Evolutionary conservation across 2,797 vertebrate genomes (phyloP).

Genomic region (Adelosebastes latens): DNA sequence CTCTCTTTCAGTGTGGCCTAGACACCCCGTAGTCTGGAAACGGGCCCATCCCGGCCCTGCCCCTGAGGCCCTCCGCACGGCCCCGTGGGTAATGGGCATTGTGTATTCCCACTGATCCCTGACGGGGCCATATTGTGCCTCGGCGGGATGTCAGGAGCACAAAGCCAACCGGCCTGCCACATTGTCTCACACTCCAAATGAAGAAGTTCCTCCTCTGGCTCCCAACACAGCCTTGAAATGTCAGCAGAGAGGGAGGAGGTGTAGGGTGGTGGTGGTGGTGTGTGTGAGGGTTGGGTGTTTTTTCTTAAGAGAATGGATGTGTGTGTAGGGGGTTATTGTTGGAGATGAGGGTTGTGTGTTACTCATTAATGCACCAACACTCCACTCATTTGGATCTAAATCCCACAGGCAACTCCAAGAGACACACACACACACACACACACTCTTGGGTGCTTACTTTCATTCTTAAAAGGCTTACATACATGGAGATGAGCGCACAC

Average conservation of each 20-base stretch:
- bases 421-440: conserved; percentile 39
- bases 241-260: conserved; percentile 66
- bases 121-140: conserved; percentile 86
- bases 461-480: conserved; percentile 27
- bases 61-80: conserved; percentile 74
- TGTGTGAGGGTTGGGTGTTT: conserved; percentile 26
- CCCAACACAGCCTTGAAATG: conserved; percentile 80
- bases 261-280: conserved; percentile 19
- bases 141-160: conserved; percentile 84
- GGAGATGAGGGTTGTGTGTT: conserved; percentile 69
- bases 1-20: conserved; percentile 72
- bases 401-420: conserved; percentile 54
- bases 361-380: conserved; percentile 82
- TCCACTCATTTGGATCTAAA: conserved; percentile 76
- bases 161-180: conserved; percentile 82
- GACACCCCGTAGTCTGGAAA: conserved; percentile 80
- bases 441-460: conserved; percentile 4
- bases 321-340: conserved; percentile 56
- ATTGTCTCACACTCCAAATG: conserved; percentile 88
- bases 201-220: conserved; percentile 84
- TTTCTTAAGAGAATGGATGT: conserved; percentile 43
- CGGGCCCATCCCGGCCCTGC: conserved; percentile 75
- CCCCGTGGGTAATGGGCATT: conserved; percentile 84
- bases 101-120: conserved; percentile 85
- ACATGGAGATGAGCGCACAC: conserved; percentile 17